These are phyloP conservation scores for Shinisaurus crocodilurus DNA, from an alignment of 2,113 vertebrate genomes.

Conservation along the genomic window DNA sequence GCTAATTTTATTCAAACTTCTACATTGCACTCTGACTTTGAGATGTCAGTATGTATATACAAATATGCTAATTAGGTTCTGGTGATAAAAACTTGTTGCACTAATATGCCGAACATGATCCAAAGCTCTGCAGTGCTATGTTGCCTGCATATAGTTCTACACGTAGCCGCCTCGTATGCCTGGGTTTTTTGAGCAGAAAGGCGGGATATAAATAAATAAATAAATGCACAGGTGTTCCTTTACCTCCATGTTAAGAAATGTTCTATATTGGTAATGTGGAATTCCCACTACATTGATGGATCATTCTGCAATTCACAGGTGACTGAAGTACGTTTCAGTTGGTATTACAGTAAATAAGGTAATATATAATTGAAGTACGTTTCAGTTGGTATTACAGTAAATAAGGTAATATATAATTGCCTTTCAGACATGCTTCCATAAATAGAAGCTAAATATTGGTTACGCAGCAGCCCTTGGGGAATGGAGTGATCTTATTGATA, in stretches of 20 bases:
- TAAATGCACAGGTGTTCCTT: neutral
- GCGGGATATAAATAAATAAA: too few relatives aligned
- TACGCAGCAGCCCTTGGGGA: neutral
- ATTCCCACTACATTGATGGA: neutral
- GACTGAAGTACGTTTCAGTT: neutral
- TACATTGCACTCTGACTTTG: neutral
- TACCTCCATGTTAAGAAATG: neutral
- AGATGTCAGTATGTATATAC: neutral
- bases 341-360: neutral
- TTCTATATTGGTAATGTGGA: neutral
- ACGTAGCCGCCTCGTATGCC: neutral
- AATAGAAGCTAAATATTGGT: neutral
- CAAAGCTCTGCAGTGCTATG: neutral
- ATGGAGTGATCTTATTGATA: neutral
- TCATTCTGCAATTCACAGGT: neutral
- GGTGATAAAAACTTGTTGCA: neutral
- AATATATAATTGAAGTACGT: too few relatives aligned
- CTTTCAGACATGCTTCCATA: neutral
- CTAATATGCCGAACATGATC: neutral
- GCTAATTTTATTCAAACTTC: conserved; percentile 8
- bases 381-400: neutral
- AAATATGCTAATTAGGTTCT: neutral
- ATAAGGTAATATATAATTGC: neutral
- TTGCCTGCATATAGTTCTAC: neutral
- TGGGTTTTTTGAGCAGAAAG: too few relatives aligned